Conservation (phyloP, 1,140 invertebrate genomes). For the Halesus radiatus region DNA sequence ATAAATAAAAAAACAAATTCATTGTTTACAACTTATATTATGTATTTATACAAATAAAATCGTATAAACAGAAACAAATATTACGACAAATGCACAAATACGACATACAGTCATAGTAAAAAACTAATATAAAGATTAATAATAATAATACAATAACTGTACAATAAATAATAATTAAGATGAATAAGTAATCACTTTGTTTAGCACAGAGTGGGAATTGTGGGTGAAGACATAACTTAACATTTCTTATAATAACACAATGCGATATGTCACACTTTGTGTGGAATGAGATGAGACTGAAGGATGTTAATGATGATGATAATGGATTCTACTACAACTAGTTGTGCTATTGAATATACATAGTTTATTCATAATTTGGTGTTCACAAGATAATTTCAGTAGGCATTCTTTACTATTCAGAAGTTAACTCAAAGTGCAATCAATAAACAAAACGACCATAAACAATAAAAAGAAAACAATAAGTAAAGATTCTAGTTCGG, state of each 20-base stretch:
- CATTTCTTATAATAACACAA: constrained; percentile 34
- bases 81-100: constrained; percentile 57
- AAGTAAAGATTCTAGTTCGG: background rate
- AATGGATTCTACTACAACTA: background rate
- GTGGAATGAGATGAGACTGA: constrained; percentile 39
- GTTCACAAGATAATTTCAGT: constrained; percentile 39
- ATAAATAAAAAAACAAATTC: constrained; percentile 30
- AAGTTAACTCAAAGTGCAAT: constrained; percentile 12
- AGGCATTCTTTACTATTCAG: constrained; percentile 18
- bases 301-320: no score
- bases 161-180: constrained; percentile 55
- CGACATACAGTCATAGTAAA: constrained; percentile 56
- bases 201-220: constrained; percentile 39
- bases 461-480: background rate
- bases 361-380: constrained; percentile 34
- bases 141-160: constrained; percentile 56
- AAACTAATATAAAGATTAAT: constrained; percentile 53
- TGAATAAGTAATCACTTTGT: constrained; percentile 47
- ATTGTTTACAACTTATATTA: constrained; percentile 55
- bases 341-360: constrained; percentile 31
- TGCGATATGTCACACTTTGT: constrained; percentile 34
- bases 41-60: constrained; percentile 58
- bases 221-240: constrained; percentile 25
- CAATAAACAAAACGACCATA: constrained; percentile 19
- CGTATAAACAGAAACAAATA: constrained; percentile 58